phyloP scores from a whole-genome alignment of 1,140 invertebrate genomes.

The Ostrea denselamellosa region DNA sequence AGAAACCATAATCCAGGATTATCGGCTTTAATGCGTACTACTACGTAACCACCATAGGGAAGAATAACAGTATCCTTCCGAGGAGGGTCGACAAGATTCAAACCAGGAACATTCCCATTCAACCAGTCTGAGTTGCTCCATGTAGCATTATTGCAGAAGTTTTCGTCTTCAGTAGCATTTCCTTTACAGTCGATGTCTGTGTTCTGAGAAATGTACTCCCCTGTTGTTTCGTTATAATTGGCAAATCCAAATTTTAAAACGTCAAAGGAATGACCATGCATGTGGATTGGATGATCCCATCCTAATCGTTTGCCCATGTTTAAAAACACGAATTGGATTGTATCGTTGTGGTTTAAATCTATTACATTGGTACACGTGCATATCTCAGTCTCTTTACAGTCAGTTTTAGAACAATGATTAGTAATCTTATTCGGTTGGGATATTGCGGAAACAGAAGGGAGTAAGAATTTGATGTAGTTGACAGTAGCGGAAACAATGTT shows the following conservation, averaged over 20 bases:
- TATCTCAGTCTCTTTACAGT: conserved; percentile 57
- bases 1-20: conserved; percentile 81
- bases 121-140: conserved; percentile 60
- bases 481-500: not conserved
- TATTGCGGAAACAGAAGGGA: conserved; percentile 53
- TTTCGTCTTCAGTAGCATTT: not conserved
- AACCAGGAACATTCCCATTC: conserved; percentile 56
- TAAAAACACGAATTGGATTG: conserved; percentile 59
- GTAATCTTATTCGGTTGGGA: conserved; percentile 55
- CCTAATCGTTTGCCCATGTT: conserved; percentile 82
- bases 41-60: conserved; percentile 84
- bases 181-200: conserved; percentile 60
- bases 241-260: conserved; percentile 81
- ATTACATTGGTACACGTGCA: conserved; percentile 55
- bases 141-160: conserved; percentile 55
- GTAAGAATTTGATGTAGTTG: conserved; percentile 53
- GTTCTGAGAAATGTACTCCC: conserved; percentile 69
- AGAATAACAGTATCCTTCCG: conserved; percentile 86
- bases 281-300: conserved; percentile 84
- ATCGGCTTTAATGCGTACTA: conserved; percentile 85
- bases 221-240: conserved; percentile 52
- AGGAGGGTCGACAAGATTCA: conserved; percentile 80
- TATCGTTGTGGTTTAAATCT: conserved; percentile 54
- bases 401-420: not conserved
- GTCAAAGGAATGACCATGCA: conserved; percentile 87